These are phyloP conservation scores for Salminus brasiliensis DNA, from an alignment of 2,113 vertebrate species.

Conservation along the genomic window DNA sequence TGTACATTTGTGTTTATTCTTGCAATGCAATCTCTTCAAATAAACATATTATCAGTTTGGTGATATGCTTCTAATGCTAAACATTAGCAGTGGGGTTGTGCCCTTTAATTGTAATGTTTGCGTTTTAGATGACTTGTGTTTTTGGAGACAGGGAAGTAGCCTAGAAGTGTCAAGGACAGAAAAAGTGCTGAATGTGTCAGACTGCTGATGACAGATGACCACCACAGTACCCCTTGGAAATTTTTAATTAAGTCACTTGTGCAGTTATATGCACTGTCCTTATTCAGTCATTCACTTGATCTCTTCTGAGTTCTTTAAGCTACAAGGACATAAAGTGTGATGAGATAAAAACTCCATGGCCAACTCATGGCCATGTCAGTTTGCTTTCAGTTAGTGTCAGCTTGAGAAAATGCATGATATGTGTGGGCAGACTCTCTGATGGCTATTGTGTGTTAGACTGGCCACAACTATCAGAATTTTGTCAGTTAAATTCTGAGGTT, in stretches of 20 bases:
- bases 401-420: too few relatives aligned
- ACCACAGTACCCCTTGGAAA: not conserved
- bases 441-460: too few relatives aligned
- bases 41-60: too few relatives aligned
- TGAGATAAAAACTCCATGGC: not conserved
- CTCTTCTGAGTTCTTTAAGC: not conserved
- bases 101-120: not conserved
- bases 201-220: not conserved
- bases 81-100: not conserved
- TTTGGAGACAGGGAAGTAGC: not conserved
- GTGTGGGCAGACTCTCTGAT: too few relatives aligned
- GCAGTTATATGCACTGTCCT: not conserved
- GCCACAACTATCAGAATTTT: too few relatives aligned
- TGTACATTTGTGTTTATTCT: not conserved
- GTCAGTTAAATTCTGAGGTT: too few relatives aligned
- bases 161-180: not conserved
- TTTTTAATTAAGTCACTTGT: slow-evolving; percentile 4
- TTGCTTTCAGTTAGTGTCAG: not conserved
- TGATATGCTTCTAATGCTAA: not conserved
- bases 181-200: not conserved
- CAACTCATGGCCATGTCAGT: not conserved
- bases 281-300: not conserved
- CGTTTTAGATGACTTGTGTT: not conserved
- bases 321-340: not conserved
- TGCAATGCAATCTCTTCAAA: not conserved